These are phyloP conservation scores for Papilio polytes DNA, from an alignment of 1,140 invertebrate genomes.

Conservation along the genomic window DNA sequence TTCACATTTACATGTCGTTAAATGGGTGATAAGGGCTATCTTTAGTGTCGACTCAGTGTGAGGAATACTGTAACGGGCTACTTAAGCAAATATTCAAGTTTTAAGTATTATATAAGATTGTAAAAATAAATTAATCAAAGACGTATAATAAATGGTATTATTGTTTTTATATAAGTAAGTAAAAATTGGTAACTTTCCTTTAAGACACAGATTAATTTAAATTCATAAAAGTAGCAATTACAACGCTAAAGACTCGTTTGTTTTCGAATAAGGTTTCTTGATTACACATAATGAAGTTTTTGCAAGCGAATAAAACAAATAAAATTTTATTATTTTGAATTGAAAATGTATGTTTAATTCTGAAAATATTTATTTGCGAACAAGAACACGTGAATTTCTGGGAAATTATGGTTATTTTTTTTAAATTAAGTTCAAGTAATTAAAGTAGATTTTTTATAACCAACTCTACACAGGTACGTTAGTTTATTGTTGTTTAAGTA, in stretches of 20 bases:
- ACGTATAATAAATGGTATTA: no score
- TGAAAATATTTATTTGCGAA: background rate
- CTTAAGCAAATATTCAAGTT: no score
- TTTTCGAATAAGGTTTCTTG: background rate
- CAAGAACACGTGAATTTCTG: background rate
- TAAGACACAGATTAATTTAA: background rate
- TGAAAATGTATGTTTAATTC: background rate
- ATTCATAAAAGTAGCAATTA: background rate
- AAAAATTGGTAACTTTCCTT: background rate
- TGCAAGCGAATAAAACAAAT: background rate
- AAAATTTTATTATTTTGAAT: background rate
- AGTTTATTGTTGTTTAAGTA: background rate
- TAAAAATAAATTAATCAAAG: no score
- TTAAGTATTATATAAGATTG: no score
- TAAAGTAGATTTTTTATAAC: background rate
- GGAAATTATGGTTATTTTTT: background rate
- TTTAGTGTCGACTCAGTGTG: no score
- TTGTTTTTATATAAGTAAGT: no score
- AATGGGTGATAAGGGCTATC: no score
- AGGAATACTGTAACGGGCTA: no score
- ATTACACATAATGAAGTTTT: background rate
- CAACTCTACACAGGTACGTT: background rate
- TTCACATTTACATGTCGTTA: no score
- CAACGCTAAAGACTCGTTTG: background rate
- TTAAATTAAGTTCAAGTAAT: background rate